phyloP scores from a whole-genome alignment of 2,113 vertebrate species.

The Alouatta palliata region DNA sequence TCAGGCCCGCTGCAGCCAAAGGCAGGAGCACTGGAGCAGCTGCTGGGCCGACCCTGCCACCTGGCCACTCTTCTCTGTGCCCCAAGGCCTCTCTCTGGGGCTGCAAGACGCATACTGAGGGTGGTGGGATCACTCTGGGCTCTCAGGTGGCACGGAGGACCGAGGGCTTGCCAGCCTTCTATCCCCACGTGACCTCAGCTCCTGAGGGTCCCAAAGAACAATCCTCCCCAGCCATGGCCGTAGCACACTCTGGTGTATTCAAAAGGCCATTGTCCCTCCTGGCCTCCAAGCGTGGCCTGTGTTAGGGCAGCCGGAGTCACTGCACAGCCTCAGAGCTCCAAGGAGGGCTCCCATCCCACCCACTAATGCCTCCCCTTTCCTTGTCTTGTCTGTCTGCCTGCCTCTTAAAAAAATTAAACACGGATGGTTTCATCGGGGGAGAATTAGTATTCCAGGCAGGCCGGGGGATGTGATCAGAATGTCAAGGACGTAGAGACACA shows the following conservation, averaged over 20 bases:
- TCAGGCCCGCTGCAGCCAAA: neutral
- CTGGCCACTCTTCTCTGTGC: neutral
- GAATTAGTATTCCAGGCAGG: constrained; percentile 71
- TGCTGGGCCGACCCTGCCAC: too few species aligned
- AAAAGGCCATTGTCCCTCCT: neutral
- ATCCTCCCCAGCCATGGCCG: neutral
- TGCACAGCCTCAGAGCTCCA: neutral
- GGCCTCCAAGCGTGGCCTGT: neutral
- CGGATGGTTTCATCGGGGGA: constrained; percentile 53
- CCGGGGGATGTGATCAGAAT: constrained; percentile 11
- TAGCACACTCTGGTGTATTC: neutral
- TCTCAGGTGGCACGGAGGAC: neutral
- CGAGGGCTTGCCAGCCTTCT: neutral
- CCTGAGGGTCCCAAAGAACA: neutral
- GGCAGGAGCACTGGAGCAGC: neutral
- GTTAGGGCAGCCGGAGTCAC: neutral
- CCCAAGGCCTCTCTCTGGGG: neutral
- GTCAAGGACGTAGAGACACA: neutral
- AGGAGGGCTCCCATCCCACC: neutral
- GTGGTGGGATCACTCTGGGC: too few species aligned
- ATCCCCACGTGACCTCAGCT: neutral
- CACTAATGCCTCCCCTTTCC: neutral
- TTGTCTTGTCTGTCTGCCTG: constrained; percentile 16
- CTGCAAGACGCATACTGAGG: neutral
- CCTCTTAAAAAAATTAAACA: constrained; percentile 53